These are phyloP conservation scores for Neoscelio sp. DNA, from an alignment of 2,888 invertebrate species.

Conservation along the genomic window DNA sequence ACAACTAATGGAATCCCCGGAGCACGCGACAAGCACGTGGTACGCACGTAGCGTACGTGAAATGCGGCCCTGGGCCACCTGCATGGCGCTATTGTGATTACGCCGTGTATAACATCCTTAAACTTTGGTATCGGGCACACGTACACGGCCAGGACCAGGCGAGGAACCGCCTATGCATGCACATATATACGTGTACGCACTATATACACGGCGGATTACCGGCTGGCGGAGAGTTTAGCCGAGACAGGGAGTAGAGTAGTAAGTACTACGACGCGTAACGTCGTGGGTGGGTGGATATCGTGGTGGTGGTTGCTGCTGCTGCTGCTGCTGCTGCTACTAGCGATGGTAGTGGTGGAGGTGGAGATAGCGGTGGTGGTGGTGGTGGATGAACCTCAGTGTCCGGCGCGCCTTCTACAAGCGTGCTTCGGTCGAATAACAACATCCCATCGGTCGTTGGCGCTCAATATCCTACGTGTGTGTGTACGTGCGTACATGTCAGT, in stretches of 20 bases:
- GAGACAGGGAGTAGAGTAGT: conserved; percentile 64
- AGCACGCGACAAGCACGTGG: conserved; percentile 77
- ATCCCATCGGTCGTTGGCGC: conserved; percentile 72
- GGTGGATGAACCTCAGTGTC: conserved; percentile 83
- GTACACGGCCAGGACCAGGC: conserved; percentile 31
- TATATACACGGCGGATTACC: conserved; percentile 70
- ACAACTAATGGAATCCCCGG: background rate
- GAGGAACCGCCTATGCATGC: conserved; percentile 68
- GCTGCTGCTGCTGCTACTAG: conserved; percentile 57
- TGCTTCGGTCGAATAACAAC: conserved; percentile 78
- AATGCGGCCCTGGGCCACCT: conserved; percentile 59
- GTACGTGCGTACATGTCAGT: conserved; percentile 43
- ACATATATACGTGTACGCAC: conserved; percentile 22
- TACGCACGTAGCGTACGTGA: conserved; percentile 26
- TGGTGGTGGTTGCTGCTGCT: conserved; percentile 74
- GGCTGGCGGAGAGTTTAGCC: conserved; percentile 74
- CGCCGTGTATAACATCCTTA: conserved; percentile 39
- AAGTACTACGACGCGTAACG: conserved; percentile 73
- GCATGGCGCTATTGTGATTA: conserved; percentile 56
- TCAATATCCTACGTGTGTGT: conserved; percentile 47
- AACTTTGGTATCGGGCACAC: conserved; percentile 57
- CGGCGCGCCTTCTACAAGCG: conserved; percentile 83
- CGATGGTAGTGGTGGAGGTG: conserved; percentile 65
- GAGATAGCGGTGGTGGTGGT: conserved; percentile 74
- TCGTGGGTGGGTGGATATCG: conserved; percentile 79